These are phyloP conservation scores for Xiphias gladius DNA, from an alignment of 2,113 vertebrate species.

Conservation along the genomic window DNA sequence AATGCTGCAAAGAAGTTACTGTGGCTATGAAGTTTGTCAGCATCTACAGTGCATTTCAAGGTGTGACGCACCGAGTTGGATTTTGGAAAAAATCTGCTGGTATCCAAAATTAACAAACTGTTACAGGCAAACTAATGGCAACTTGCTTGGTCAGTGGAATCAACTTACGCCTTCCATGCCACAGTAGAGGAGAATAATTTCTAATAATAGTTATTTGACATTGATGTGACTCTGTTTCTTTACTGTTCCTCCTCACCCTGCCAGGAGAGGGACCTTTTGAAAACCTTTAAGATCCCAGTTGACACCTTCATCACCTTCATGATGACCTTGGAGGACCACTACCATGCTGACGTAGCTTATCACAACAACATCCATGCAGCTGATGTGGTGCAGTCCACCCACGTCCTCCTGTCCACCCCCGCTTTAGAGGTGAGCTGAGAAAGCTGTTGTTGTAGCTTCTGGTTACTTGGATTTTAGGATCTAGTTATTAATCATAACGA, in stretches of 20 bases:
- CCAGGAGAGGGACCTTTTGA: conserved; percentile 93
- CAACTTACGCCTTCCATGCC: neutral
- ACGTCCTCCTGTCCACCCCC: conserved; percentile 91
- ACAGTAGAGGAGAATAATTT: neutral
- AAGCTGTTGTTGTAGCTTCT: neutral
- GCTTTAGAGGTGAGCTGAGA: conserved; percentile 88
- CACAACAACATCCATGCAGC: conserved; percentile 96
- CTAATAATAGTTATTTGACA: neutral
- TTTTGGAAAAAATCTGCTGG: neutral
- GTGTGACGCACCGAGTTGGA: neutral
- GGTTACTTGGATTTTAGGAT: neutral
- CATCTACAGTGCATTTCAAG: neutral
- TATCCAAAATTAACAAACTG: too few relatives aligned
- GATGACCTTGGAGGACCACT: conserved; percentile 95
- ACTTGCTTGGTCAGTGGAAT: neutral
- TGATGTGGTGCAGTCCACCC: conserved; percentile 93
- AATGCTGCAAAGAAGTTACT: neutral
- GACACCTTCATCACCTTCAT: conserved; percentile 93
- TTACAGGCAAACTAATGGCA: neutral
- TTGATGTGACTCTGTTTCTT: neutral
- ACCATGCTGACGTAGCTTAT: conserved; percentile 90
- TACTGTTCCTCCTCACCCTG: neutral
- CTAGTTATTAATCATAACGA: neutral
- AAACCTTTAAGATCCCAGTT: conserved; percentile 90
- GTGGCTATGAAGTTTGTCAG: neutral